Percentiles rank a stretch among this genome's conserved stretches.
phyloP scores from a whole-genome alignment of 2,888 invertebrate genomes.

The Apamea monoglypha region DNA sequence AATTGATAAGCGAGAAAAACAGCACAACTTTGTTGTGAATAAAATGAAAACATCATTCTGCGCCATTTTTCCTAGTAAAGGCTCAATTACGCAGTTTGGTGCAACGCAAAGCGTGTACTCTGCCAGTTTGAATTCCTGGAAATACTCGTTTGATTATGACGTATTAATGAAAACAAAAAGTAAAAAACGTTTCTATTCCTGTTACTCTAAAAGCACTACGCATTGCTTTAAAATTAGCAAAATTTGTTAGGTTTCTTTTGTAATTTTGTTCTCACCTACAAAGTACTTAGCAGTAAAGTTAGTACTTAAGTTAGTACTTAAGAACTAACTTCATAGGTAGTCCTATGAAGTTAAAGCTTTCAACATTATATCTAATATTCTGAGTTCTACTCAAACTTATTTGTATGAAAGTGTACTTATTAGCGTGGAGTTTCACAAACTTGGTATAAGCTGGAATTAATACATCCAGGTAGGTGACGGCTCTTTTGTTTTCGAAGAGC shows the following conservation, averaged over 20 bases:
- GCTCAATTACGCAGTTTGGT: not conserved
- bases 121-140: too few species aligned
- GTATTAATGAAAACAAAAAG: not conserved
- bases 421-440: slow-evolving; percentile 1
- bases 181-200: not conserved
- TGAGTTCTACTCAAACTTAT: not conserved
- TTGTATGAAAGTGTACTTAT: not conserved
- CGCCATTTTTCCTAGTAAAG: not conserved
- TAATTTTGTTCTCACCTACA: not conserved
- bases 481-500: not conserved
- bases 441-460: not conserved
- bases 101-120: not conserved
- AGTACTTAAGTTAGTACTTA: not conserved
- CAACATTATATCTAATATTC: slow-evolving; percentile 3
- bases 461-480: not conserved
- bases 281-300: not conserved
- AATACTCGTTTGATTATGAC: too few species aligned
- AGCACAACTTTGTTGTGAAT: not conserved
- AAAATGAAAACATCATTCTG: not conserved
- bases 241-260: not conserved
- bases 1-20: too few species aligned
- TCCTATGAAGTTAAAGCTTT: not conserved
- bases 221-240: too few species aligned
- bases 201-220: too few species aligned
- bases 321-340: too few species aligned